Evolutionary conservation across 1,140 invertebrate species (phyloP), one percentile per base, ranked within the genome.

Genomic region (Atta colombica): DNA sequence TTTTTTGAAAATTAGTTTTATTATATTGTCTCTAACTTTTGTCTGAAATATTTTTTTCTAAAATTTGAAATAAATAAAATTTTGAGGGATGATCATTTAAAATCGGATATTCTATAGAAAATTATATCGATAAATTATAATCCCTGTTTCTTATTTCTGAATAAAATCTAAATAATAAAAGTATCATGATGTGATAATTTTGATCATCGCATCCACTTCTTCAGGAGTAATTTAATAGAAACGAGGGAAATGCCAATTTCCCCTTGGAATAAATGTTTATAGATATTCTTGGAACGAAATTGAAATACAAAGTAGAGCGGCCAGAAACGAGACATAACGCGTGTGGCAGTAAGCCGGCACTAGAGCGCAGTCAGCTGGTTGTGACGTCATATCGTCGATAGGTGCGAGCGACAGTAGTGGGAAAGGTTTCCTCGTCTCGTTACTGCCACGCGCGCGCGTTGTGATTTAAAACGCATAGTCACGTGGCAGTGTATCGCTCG

Each of bases 361-460:
- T 89, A 85, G 68, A 72, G 89, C 87, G 90, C 89, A 93, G 93
- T 94, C 94, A 94, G 94, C 94, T 95, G 93, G 93, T 91, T 89
- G 91, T 95, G 94, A 95, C 94, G 94, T 95, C 92, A 87, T 92
- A 92, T 94, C 94, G 94, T 93, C 61, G 45, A 55, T 93, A 93
- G 92, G 92, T 92, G 90, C 84, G 74, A 51, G 53, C 16, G 35
- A 7, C 12, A 51, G 14, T 65, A 77, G 39, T 63, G 53, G 51
- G 63, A 14, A 14, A n/a, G 55, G 21, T 35, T 49, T 51, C 16
- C n/a, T n/a, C 16, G 63, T 28, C 69, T 66, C 80, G 85, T 58
- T 55, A 60, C 55, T n/a, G 71, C 71, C n/a, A 80, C 28, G 45
- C 89, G 90, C 91, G 91, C 75, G 75, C 55, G 21, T 61, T 45